These are phyloP conservation scores for Stercorarius parasiticus DNA, from an alignment of 2,113 vertebrate genomes.

Conservation along the genomic window DNA sequence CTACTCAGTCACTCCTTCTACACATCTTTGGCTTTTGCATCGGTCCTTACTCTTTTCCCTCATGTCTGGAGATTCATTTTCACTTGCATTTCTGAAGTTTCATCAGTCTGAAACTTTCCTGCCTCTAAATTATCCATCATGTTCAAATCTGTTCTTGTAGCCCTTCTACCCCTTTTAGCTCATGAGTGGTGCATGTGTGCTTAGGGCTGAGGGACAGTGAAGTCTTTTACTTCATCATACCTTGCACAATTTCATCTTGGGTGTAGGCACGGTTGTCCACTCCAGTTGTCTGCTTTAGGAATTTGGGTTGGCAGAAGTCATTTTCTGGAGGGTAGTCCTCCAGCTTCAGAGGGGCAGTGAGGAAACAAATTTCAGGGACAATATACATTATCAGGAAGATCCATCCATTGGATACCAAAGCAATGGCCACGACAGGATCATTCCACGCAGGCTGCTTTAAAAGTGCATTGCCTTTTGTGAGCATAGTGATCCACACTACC, in stretches of 20 bases:
- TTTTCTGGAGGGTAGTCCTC: slow-evolving; percentile 72
- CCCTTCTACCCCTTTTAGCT: background rate
- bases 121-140: background rate
- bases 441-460: slow-evolving; percentile 70
- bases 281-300: slow-evolving; percentile 70
- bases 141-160: background rate
- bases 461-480: slow-evolving; percentile 70
- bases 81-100: background rate
- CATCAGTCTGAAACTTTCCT: background rate
- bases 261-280: slow-evolving; percentile 75
- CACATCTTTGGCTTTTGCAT: background rate
- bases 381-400: slow-evolving; percentile 83
- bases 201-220: background rate
- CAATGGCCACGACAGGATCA: slow-evolving; percentile 83
- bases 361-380: slow-evolving; percentile 78
- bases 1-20: background rate
- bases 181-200: background rate
- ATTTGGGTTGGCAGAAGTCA: slow-evolving; percentile 67
- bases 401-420: slow-evolving; percentile 88
- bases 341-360: slow-evolving; percentile 73
- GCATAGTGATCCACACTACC: slow-evolving; percentile 87
- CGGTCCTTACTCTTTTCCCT: background rate
- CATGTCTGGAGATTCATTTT: background rate
- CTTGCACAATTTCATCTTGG: slow-evolving; percentile 72
- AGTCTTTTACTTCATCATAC: slow-evolving; percentile 30